Percentiles rank a stretch among this genome's conserved stretches.
phyloP scores from a whole-genome alignment of 1,140 invertebrate genomes.

The Caenorhabditis inopinata region DNA sequence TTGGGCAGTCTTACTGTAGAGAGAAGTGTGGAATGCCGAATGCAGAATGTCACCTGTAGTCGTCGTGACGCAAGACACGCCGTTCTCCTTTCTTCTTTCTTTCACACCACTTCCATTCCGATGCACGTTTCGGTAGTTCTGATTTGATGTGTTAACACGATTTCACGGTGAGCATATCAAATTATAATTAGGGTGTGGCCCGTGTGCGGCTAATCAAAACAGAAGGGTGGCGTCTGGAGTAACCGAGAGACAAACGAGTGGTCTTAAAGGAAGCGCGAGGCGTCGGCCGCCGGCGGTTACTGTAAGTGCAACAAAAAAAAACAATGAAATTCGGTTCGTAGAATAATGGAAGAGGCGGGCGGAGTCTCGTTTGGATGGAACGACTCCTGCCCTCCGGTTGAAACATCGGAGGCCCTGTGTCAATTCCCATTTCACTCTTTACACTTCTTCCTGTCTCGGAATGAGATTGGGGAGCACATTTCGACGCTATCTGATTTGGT shows the following conservation, averaged over 20 bases:
- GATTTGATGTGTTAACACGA: conserved; percentile 24
- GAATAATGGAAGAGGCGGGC: conserved; percentile 5
- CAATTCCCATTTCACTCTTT: conserved; percentile 17
- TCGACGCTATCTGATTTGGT: too few species aligned
- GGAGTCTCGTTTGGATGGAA: not conserved
- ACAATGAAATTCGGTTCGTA: not conserved
- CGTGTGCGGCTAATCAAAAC: not conserved
- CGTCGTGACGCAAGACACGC: conserved; percentile 7
- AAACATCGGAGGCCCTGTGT: not conserved
- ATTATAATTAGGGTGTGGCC: conserved; percentile 30
- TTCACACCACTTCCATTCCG: not conserved
- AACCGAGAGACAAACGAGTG: not conserved
- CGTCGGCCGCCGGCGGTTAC: not conserved
- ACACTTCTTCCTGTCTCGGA: not conserved
- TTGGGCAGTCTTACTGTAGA: conserved; percentile 9
- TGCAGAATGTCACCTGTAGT: too few species aligned
- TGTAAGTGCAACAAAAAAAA: not conserved
- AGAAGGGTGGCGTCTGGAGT: not conserved
- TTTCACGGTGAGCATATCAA: conserved; percentile 28
- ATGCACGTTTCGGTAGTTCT: not conserved
- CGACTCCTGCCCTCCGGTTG: not conserved
- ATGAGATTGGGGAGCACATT: too few species aligned
- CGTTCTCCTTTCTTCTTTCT: not conserved
- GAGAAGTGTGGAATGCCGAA: not conserved
- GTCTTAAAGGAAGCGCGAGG: not conserved